These are phyloP conservation scores for Corythaixoides concolor DNA, from an alignment of 2,113 vertebrate genomes.

Conservation along the genomic window DNA sequence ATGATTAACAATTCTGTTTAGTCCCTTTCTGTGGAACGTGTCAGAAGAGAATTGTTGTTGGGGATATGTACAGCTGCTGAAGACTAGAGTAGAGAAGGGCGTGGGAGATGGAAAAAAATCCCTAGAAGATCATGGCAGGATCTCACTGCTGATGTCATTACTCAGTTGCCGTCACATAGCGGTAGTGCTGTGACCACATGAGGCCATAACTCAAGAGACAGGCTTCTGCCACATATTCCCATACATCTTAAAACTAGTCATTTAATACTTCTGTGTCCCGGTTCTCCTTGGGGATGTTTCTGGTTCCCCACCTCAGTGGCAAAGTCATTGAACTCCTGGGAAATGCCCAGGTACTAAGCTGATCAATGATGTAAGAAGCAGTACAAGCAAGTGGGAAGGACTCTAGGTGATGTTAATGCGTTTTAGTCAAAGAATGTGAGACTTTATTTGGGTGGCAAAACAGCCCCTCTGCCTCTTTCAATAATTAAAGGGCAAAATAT, in stretches of 20 bases:
- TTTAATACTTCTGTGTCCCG: background rate
- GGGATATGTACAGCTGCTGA: background rate
- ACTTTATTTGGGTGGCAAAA: background rate
- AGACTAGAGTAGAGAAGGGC: background rate
- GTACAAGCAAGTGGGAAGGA: background rate
- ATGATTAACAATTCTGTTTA: background rate
- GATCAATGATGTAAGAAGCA: background rate
- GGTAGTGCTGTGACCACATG: background rate
- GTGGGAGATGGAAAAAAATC: background rate
- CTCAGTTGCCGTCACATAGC: background rate
- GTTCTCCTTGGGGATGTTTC: background rate
- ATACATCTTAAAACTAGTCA: background rate
- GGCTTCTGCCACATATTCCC: background rate
- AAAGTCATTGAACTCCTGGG: background rate
- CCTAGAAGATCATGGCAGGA: background rate
- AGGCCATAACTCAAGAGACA: background rate
- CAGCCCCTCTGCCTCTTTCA: background rate
- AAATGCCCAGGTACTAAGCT: background rate
- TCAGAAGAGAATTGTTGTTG: background rate
- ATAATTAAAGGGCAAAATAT: background rate
- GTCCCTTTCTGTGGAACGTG: background rate
- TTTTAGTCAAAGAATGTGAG: fast-evolving
- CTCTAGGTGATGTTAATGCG: background rate
- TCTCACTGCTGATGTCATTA: background rate
- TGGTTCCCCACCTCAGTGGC: background rate